Percentiles rank a stretch among this genome's conserved stretches.
Conservation (phyloP, 2,888 invertebrate genomes). For the Dynastes hyllus region DNA sequence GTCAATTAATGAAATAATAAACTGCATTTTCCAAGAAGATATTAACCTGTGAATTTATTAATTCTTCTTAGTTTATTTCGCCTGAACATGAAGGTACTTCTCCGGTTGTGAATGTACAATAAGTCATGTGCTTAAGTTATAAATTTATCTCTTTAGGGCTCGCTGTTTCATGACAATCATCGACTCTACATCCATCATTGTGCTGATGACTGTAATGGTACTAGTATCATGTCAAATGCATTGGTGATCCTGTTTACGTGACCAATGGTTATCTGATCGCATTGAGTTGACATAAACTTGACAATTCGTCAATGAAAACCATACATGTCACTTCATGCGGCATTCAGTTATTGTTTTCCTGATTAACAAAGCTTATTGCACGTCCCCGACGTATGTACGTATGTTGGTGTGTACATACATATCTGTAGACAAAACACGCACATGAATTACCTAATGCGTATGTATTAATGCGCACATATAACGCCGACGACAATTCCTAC, state of each 20-base stretch:
- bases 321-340: conserved; percentile 54
- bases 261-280: conserved; percentile 52
- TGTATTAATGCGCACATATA: conserved; percentile 35
- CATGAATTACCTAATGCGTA: conserved; percentile 19
- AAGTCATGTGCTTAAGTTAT: conserved; percentile 8
- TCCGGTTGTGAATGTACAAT: background rate
- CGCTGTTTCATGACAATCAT: conserved; percentile 5
- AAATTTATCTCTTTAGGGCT: conserved; percentile 5
- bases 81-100: background rate
- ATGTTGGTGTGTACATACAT: conserved; percentile 19
- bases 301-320: conserved; percentile 54
- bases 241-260: conserved; percentile 48
- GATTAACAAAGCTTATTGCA: conserved; percentile 53
- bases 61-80: background rate
- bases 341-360: conserved; percentile 54
- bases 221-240: conserved; percentile 53
- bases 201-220: conserved; percentile 45
- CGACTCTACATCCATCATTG: conserved; percentile 34
- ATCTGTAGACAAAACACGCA: conserved; percentile 6
- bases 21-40: too few relatives aligned
- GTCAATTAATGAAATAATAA: too few relatives aligned
- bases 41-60: too few relatives aligned
- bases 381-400: conserved; percentile 26
- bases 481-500: conserved; percentile 42
- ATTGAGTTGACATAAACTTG: conserved; percentile 54